phyloP scores from a whole-genome alignment of 2,888 invertebrate species.

The Thecophora atra region DNA sequence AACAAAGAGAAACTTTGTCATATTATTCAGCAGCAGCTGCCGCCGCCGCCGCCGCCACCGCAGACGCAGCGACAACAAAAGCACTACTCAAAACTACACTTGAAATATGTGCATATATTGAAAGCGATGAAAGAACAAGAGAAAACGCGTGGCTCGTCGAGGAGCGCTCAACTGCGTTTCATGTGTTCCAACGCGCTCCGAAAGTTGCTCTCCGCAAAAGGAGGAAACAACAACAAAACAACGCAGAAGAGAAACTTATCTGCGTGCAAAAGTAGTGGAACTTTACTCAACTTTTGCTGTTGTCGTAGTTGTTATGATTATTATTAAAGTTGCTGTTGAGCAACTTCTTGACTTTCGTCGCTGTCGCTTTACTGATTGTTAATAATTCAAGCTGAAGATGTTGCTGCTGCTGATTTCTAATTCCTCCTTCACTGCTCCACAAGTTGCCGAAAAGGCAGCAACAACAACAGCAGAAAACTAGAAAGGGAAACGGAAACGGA shows the following conservation, averaged over 20 bases:
- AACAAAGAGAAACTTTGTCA: conserved; percentile 30
- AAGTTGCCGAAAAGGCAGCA: too few relatives aligned
- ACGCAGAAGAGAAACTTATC: not conserved
- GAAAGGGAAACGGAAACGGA: too few relatives aligned
- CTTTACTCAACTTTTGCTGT: too few relatives aligned
- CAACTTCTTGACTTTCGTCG: too few relatives aligned
- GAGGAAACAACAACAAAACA: not conserved
- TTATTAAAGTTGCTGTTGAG: too few relatives aligned
- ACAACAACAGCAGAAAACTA: too few relatives aligned
- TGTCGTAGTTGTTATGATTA: too few relatives aligned
- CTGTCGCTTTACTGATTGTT: too few relatives aligned
- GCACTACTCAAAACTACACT: not conserved
- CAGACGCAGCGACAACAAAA: not conserved
- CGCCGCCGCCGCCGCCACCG: not conserved
- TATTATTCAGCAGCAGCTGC: not conserved
- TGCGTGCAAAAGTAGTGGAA: too few relatives aligned
- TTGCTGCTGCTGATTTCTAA: too few relatives aligned
- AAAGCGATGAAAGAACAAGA: not conserved
- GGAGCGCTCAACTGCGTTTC: not conserved
- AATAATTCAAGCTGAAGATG: too few relatives aligned
- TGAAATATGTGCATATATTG: not conserved
- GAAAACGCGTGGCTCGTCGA: not conserved
- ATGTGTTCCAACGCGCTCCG: not conserved
- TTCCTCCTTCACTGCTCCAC: too few relatives aligned
- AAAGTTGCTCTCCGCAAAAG: not conserved